A percentile compares a stretch with the other conserved stretches of the same genome.
phyloP scores from a whole-genome alignment of 2,113 vertebrate species.

The Arothron firmamentum region DNA sequence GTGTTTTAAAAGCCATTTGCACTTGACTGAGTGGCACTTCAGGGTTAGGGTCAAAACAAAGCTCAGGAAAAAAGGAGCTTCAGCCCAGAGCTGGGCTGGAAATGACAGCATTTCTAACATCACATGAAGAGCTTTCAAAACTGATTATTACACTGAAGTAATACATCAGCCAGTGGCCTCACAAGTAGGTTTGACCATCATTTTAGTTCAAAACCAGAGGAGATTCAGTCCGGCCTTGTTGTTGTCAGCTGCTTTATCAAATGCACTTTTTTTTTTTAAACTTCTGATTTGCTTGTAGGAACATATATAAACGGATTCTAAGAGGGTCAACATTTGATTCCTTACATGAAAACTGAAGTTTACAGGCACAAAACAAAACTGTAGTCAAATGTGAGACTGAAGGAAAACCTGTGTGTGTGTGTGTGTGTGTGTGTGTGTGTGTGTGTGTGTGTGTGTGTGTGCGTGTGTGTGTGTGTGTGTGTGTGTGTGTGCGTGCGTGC shows the following conservation, averaged over 20 bases:
- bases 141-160: background rate
- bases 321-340: too few relatives aligned
- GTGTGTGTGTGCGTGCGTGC: background rate
- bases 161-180: too few relatives aligned
- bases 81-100: background rate
- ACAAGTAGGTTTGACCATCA: too few relatives aligned
- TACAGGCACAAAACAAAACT: background rate
- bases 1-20: background rate
- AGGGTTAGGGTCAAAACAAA: constrained; percentile 3
- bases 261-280: too few relatives aligned
- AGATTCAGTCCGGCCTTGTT: too few relatives aligned
- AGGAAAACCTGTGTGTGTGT: background rate
- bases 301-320: too few relatives aligned
- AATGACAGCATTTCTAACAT: background rate
- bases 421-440: too few relatives aligned
- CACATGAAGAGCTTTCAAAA: background rate
- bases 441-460: too few relatives aligned
- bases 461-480: too few relatives aligned
- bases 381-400: background rate
- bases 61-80: background rate
- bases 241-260: too few relatives aligned
- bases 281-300: background rate
- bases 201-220: too few relatives aligned
- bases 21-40: too few relatives aligned
- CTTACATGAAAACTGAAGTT: background rate